A percentile compares a stretch with the other conserved stretches of the same genome.
Conservation (phyloP, 1,140 invertebrate species). For the Littorina saxatilis region DNA sequence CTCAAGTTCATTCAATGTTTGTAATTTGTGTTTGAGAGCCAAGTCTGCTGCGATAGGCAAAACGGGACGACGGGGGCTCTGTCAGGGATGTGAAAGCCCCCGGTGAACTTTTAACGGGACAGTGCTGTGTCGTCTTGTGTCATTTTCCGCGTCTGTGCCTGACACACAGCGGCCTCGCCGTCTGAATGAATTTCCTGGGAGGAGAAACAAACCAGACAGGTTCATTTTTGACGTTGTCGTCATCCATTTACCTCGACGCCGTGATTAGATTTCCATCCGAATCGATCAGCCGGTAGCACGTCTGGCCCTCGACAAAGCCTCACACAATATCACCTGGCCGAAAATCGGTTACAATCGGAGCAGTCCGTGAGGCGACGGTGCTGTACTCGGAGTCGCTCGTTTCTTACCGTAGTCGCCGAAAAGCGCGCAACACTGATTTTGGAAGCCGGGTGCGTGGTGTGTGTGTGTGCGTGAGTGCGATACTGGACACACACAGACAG, state of each 20-base stretch:
- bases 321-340: slow-evolving; percentile 33
- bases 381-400: slow-evolving; percentile 10
- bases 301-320: slow-evolving; percentile 9
- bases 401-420: background rate
- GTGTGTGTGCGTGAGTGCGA: slow-evolving; percentile 5
- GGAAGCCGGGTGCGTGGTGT: background rate
- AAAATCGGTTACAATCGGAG: slow-evolving; percentile 28
- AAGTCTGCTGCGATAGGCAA: slow-evolving; percentile 13
- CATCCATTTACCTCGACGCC: background rate
- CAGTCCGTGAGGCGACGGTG: slow-evolving; percentile 22
- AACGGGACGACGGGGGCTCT: slow-evolving; percentile 14
- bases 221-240: background rate
- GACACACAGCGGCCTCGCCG: too few species aligned
- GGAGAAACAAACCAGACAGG: background rate
- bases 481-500: background rate
- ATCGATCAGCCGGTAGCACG: background rate
- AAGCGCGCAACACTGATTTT: background rate
- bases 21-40: slow-evolving; percentile 18
- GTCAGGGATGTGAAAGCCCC: background rate
- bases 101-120: background rate
- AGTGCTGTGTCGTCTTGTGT: background rate
- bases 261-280: background rate
- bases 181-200: background rate
- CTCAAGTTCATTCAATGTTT: slow-evolving; percentile 13
- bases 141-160: background rate